These are phyloP conservation scores for Danaus chrysippus DNA, from an alignment of 2,888 invertebrate genomes.

Conservation along the genomic window DNA sequence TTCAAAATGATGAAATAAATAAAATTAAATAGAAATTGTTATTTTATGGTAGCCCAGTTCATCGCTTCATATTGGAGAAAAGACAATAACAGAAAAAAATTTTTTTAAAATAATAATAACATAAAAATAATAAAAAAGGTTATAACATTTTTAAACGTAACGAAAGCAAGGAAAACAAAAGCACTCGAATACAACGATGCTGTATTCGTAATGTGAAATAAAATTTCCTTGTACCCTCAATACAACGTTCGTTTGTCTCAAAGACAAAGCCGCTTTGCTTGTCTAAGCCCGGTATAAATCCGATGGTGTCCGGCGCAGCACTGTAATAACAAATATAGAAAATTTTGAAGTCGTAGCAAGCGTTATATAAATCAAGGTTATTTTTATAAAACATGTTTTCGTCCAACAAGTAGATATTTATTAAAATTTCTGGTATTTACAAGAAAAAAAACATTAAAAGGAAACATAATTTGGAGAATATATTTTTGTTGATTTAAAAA, in stretches of 20 bases:
- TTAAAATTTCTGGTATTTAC: too few relatives aligned
- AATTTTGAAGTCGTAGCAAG: constrained; percentile 23
- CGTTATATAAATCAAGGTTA: constrained; percentile 28
- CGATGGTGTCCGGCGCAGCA: constrained; percentile 66
- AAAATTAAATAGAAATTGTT: too few relatives aligned
- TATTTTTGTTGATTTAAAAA: too few relatives aligned
- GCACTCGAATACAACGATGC: neutral
- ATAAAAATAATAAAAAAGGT: neutral
- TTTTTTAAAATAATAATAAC: too few relatives aligned
- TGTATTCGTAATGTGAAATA: constrained; percentile 20
- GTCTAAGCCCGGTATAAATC: constrained; percentile 68
- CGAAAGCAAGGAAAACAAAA: constrained; percentile 14
- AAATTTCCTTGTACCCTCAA: constrained; percentile 37
- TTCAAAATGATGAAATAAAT: too few relatives aligned
- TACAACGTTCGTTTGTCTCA: constrained; percentile 52
- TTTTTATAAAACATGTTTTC: constrained; percentile 21
- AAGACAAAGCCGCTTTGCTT: constrained; percentile 67
- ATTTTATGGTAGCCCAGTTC: too few relatives aligned
- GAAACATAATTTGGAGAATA: too few relatives aligned
- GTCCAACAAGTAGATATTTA: too few relatives aligned
- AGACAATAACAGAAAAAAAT: too few relatives aligned
- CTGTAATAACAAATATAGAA: constrained; percentile 36
- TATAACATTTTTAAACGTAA: constrained; percentile 13
- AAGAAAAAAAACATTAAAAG: too few relatives aligned
- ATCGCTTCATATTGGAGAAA: too few relatives aligned